phyloP scores from a whole-genome alignment of 2,888 invertebrate genomes.

The Ecliptopera silaceata region DNA sequence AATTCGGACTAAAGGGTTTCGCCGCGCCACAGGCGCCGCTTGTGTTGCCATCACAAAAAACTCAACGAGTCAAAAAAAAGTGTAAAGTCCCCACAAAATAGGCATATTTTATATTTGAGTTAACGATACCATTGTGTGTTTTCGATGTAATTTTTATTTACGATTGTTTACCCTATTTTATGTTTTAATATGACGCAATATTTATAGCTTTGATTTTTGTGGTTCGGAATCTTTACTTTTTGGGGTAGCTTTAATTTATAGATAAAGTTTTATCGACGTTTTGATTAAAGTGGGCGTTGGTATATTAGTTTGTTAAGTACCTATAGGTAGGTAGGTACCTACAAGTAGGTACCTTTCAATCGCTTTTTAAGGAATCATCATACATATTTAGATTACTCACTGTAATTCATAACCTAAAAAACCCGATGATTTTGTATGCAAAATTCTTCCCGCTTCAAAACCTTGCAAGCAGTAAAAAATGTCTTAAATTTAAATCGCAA shows the following conservation, averaged over 20 bases:
- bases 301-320: slow-evolving; percentile 29
- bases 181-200: slow-evolving; percentile 78
- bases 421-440: no score
- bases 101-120: slow-evolving; percentile 78
- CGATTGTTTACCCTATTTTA: slow-evolving; percentile 81
- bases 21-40: slow-evolving; percentile 76
- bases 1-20: slow-evolving; percentile 72
- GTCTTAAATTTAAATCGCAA: no score
- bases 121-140: slow-evolving; percentile 75
- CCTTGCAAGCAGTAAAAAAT: no score
- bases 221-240: slow-evolving; percentile 58
- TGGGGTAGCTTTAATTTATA: slow-evolving; percentile 67
- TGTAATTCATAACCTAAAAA: no score
- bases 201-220: slow-evolving; percentile 71
- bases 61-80: slow-evolving; percentile 59
- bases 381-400: no score
- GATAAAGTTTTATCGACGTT: slow-evolving; percentile 58
- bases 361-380: no score
- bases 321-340: no score
- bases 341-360: no score
- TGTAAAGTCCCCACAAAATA: slow-evolving; percentile 75
- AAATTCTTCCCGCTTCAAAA: no score
- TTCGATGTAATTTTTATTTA: slow-evolving; percentile 80
- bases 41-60: slow-evolving; percentile 64
- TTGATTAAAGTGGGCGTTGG: slow-evolving; percentile 54